Evolutionary conservation across 2,113 vertebrate species (phyloP), one percentile per base, ranked within the genome.

Genomic region (Anas platyrhynchos): DNA sequence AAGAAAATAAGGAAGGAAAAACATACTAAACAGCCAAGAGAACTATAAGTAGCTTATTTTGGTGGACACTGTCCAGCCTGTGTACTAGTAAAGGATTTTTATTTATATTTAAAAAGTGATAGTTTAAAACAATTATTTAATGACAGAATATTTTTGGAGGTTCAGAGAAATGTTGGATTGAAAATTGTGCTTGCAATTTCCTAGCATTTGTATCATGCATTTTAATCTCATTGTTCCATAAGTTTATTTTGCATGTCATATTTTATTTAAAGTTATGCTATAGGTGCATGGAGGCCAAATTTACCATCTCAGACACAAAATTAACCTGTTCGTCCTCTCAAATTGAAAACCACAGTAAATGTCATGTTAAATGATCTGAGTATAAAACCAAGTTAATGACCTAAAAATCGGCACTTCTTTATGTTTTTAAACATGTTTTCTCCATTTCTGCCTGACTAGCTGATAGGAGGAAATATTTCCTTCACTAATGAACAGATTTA

Each of bases 401-500:
- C 8, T 92, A 92, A 90, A 83, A 72, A 72, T 72, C 65, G 13
- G 14, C 0, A 0, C 5, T 58, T 61, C 15, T 76, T 22, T 75
- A 16, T 44, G 15, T 44, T 86, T 80, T 91, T 65, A 78, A 88
- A 61, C 27, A 67, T 29, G 9, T 81, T 92, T 76, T 87, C 38
- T 91, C 71, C 6, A 22, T 83, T 81, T 89, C 48, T 91, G 34
- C 66, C 58, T 87, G 44, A 4, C 27, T 82, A 73, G 58, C 15
- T 62, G 62, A 79, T 88, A 85, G 34, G 8, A 78, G 11, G 13
- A 79, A 73, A 73, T 68, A 44, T 85, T 88, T 89, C 38, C 31
- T 78, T 56, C 46, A 41, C 25, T 85, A 82, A 94, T 61, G 67
- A 94, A 76, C 34, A 95, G 71, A 91, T 90, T 77, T 90, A 77